A percentile compares a stretch with the other conserved stretches of the same genome.
These are phyloP conservation scores for Shinisaurus crocodilurus DNA, from an alignment of 2,113 vertebrate species.

Conservation along the genomic window DNA sequence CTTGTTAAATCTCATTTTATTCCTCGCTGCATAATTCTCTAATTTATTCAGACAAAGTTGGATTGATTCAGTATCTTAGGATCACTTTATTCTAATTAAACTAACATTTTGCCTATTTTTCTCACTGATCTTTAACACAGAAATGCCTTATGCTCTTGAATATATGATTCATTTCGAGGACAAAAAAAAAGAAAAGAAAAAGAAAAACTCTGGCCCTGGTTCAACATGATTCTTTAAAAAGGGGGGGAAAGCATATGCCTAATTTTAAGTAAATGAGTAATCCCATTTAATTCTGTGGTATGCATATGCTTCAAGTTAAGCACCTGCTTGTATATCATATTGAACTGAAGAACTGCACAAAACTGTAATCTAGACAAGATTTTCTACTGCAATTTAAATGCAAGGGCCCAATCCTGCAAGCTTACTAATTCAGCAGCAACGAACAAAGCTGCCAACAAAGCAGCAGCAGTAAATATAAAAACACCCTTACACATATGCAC, in stretches of 20 bases:
- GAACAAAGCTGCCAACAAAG: neutral
- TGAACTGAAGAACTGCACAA: constrained; percentile 44
- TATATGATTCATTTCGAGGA: constrained; percentile 53
- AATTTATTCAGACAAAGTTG: constrained; percentile 79
- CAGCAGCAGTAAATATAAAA: neutral
- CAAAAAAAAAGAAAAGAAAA: constrained; percentile 20
- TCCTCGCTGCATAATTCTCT: constrained; percentile 67
- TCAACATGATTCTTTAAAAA: constrained; percentile 66
- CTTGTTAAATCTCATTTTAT: constrained; percentile 74
- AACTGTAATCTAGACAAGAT: constrained; percentile 41
- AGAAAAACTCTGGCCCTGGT: constrained; percentile 47
- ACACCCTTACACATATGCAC: neutral
- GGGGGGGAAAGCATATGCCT: neutral
- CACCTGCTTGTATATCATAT: constrained; percentile 5
- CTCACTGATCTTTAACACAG: constrained; percentile 68
- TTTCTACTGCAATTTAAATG: constrained; percentile 42
- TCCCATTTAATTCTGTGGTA: constrained; percentile 14
- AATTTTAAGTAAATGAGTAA: constrained; percentile 56
- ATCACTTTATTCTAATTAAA: constrained; percentile 72
- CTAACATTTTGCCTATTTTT: constrained; percentile 63
- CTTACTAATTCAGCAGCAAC: neutral
- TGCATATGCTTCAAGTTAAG: constrained; percentile 50
- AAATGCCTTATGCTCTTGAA: constrained; percentile 64
- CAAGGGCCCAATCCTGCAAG: neutral
- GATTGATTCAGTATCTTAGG: constrained; percentile 74